A percentile compares a stretch with the other conserved stretches of the same genome.
Evolutionary conservation across 1,140 invertebrate genomes (phyloP).

Genomic region (Phymorhynchus buccinoides): DNA sequence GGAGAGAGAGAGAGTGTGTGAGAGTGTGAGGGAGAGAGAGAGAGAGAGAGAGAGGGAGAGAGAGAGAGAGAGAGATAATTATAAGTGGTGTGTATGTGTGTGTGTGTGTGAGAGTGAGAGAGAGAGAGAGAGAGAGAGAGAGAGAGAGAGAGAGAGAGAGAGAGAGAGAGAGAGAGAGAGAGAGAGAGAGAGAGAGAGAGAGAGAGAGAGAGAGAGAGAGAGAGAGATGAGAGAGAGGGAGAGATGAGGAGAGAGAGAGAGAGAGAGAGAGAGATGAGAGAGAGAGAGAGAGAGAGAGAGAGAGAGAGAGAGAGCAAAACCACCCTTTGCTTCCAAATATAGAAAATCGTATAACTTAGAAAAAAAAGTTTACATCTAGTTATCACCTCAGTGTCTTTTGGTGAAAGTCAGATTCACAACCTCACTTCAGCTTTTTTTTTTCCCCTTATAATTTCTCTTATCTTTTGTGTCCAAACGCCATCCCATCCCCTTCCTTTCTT

Average conservation of each 20-base stretch:
- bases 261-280: too few species aligned
- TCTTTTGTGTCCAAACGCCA: too few species aligned
- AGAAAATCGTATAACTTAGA: too few species aligned
- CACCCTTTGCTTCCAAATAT: background rate
- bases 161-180: background rate
- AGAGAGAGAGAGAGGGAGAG: background rate
- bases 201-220: background rate
- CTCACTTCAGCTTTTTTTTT: background rate
- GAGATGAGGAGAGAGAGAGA: background rate
- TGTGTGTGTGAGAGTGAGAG: background rate
- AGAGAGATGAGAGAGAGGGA: too few species aligned
- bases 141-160: background rate
- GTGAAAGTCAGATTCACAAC: background rate
- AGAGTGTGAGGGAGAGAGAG: background rate
- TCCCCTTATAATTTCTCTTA: too few species aligned
- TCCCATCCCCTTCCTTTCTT: too few species aligned
- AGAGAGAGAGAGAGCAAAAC: background rate
- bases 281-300: background rate
- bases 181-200: constrained; percentile 6
- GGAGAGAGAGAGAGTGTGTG: background rate
- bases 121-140: constrained; percentile 27
- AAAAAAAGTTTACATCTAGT: background rate
- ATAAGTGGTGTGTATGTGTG: background rate
- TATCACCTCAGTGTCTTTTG: background rate
- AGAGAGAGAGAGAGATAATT: background rate